phyloP scores from a whole-genome alignment of 2,888 invertebrate genomes.

The Tiliacea citrago region DNA sequence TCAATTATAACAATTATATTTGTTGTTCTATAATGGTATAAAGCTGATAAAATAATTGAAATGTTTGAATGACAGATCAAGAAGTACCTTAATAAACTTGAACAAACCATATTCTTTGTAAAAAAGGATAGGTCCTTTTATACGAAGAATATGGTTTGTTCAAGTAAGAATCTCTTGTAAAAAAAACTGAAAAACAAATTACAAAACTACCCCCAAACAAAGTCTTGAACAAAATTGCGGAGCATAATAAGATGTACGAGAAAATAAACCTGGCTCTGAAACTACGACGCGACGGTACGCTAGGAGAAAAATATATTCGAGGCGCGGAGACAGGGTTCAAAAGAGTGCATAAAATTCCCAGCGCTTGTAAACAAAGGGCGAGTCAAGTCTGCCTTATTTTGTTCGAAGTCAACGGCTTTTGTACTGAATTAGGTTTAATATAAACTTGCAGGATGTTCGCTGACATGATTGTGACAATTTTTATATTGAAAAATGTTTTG shows the following conservation, averaged over 20 bases:
- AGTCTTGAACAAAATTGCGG: slow-evolving; percentile 36
- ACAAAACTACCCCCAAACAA: slow-evolving; percentile 33
- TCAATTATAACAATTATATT: slow-evolving; percentile 39
- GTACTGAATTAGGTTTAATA: slow-evolving; percentile 60
- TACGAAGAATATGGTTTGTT: too few species aligned
- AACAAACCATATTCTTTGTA: background rate
- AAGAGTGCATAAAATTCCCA: slow-evolving; percentile 74
- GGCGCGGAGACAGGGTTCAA: slow-evolving; percentile 65
- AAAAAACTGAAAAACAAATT: slow-evolving; percentile 18
- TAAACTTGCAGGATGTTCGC: slow-evolving; percentile 35
- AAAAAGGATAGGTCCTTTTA: too few species aligned
- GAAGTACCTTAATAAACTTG: slow-evolving; percentile 12
- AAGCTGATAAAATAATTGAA: slow-evolving; percentile 8
- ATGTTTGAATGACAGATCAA: background rate
- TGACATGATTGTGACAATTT: slow-evolving; percentile 44
- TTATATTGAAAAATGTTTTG: background rate
- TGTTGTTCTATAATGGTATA: slow-evolving; percentile 22
- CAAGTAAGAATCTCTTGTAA: background rate
- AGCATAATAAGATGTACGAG: slow-evolving; percentile 45
- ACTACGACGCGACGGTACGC: slow-evolving; percentile 39
- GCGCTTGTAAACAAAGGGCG: slow-evolving; percentile 67
- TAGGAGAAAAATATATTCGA: slow-evolving; percentile 62
- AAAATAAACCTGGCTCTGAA: slow-evolving; percentile 48
- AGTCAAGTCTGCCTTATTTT: slow-evolving; percentile 65
- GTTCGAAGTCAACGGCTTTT: slow-evolving; percentile 57